phyloP scores from a whole-genome alignment of 2,888 invertebrate genomes.

The Amiota communis region DNA sequence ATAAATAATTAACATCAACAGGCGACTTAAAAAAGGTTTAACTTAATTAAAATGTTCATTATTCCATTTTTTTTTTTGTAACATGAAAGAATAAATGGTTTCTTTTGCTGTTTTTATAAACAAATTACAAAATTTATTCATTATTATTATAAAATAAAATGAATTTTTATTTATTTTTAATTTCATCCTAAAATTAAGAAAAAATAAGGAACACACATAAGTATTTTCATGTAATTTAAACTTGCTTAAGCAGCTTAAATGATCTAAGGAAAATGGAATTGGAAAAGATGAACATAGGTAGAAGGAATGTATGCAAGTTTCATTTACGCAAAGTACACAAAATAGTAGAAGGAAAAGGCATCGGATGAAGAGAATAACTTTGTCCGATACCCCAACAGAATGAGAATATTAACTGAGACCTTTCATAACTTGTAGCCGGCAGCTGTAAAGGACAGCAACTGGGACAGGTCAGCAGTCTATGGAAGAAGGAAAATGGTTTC shows the following conservation, averaged over 20 bases:
- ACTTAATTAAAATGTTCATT: conserved; percentile 19
- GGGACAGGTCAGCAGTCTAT: no score
- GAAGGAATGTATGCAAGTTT: neutral
- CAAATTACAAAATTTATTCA: neutral
- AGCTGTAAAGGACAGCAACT: no score
- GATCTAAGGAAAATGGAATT: conserved; percentile 31
- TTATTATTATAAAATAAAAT: conserved; percentile 12
- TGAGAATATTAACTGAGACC: conserved; percentile 64
- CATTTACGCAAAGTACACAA: neutral
- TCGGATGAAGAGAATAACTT: conserved; percentile 46
- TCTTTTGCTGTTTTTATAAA: neutral
- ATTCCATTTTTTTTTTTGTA: neutral
- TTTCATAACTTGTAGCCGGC: conserved; percentile 42
- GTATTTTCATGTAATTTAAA: conserved; percentile 13
- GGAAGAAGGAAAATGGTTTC: no score
- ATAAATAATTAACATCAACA: conserved; percentile 22
- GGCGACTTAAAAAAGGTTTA: neutral
- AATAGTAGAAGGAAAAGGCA: neutral
- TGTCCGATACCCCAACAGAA: no score
- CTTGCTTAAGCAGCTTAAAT: conserved; percentile 21
- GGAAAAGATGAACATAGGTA: conserved; percentile 30
- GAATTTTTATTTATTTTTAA: conserved; percentile 18
- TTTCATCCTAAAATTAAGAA: neutral
- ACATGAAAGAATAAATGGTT: neutral
- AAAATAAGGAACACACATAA: no score